Evolutionary conservation across 2,888 invertebrate species (phyloP).

Genomic region (Drosophila putrida): DNA sequence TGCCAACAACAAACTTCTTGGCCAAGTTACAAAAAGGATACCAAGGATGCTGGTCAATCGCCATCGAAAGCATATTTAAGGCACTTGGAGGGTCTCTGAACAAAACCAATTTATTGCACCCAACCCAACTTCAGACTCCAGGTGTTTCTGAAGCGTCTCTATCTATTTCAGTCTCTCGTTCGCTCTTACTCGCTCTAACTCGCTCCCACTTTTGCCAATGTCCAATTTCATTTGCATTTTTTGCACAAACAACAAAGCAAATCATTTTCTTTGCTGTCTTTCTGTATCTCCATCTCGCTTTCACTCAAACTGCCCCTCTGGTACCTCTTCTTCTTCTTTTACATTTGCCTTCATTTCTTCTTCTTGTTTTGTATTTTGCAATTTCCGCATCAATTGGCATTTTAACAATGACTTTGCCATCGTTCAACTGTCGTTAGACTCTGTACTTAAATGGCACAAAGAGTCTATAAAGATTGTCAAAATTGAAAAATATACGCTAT

Average conservation of each 20-base stretch:
- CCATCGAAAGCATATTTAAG: slow-evolving; percentile 12
- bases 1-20: slow-evolving; percentile 37
- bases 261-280: slow-evolving; percentile 20
- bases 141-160: background rate
- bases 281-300: background rate
- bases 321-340: background rate
- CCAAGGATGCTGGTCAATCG: slow-evolving; percentile 15
- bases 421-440: slow-evolving; percentile 21
- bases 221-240: slow-evolving; percentile 61
- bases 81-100: slow-evolving; percentile 11
- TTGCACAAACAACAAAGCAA: slow-evolving; percentile 41
- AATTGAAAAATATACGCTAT: no score
- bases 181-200: background rate
- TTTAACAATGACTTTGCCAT: slow-evolving; percentile 54
- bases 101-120: slow-evolving; percentile 10
- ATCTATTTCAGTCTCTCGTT: background rate
- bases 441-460: background rate
- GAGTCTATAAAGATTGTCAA: background rate
- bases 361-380: slow-evolving; percentile 55
- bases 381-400: slow-evolving; percentile 59
- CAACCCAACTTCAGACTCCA: background rate
- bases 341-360: slow-evolving; percentile 2
- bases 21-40: slow-evolving; percentile 9
- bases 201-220: slow-evolving; percentile 3
- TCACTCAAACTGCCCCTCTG: background rate